phyloP scores from a whole-genome alignment of 2,888 invertebrate species.

The Hyposoter didymator region DNA sequence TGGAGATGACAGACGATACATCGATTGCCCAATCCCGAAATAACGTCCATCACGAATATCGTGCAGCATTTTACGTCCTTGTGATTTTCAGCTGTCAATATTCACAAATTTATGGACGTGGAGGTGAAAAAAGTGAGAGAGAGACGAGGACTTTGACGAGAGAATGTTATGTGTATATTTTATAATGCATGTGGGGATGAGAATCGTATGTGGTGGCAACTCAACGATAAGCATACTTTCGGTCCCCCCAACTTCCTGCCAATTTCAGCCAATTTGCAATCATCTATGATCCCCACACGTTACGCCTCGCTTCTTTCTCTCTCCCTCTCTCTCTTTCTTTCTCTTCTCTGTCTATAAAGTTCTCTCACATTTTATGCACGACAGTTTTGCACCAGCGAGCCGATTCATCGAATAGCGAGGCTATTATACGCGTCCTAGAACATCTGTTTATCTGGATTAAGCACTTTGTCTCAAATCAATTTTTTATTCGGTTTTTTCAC shows the following conservation, averaged over 20 bases:
- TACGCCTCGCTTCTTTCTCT: constrained; percentile 72
- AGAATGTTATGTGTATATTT: constrained; percentile 35
- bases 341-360: constrained; percentile 30
- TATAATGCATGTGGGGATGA: neutral
- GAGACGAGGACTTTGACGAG: constrained; percentile 45
- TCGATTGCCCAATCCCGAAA: neutral
- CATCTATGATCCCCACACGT: constrained; percentile 83
- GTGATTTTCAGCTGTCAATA: constrained; percentile 12
- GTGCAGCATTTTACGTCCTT: neutral
- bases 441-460: constrained; percentile 26
- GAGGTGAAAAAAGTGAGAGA: constrained; percentile 52
- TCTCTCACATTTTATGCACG: constrained; percentile 35
- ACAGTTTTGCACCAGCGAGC: constrained; percentile 36
- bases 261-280: constrained; percentile 84
- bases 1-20: constrained; percentile 56
- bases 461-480: neutral
- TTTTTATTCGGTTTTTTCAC: neutral
- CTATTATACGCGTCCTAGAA: constrained; percentile 73
- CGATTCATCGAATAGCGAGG: constrained; percentile 67
- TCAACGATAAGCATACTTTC: constrained; percentile 75
- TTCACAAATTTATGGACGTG: constrained; percentile 14
- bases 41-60: neutral
- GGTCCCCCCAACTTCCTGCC: constrained; percentile 83
- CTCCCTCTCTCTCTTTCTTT: constrained; percentile 48
- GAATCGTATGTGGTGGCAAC: constrained; percentile 56